Evolutionary conservation across 2,113 vertebrate species (phyloP), one percentile per base, ranked within the genome.

Genomic region (Synodontis membranacea): DNA sequence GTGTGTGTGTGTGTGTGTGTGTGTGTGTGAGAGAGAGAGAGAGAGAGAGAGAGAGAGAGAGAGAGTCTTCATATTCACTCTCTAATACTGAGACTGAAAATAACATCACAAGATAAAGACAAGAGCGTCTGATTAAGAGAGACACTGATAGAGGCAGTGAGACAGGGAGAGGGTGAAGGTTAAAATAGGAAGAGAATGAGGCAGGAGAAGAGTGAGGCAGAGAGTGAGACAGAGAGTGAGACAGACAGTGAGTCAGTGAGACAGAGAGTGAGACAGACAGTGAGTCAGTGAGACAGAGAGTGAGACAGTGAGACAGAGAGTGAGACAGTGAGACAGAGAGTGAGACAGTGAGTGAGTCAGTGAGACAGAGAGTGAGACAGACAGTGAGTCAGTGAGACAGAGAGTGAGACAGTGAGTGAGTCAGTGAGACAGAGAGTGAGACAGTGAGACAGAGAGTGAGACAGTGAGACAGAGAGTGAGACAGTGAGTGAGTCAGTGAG

Each of bases 21-120:
- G 15, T 34, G 46, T 78, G 75, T 78, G 46, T 78, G 75, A 34
- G 75, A 31, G 74, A 15, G 74, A n/a, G n/a, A n/a, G n/a, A n/a
- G n/a, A n/a, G n/a, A n/a, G n/a, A n/a, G n/a, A n/a, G n/a, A n/a
- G n/a, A n/a, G n/a, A n/a, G n/a, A n/a, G 75, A 34, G 75, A 31
- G 74, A 15, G 74, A 76, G 44, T 15, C 48, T 52, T 34, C 75
- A 78, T 48, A 10, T 78, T 52, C 46, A 34, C 48, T 52, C 46
- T 78, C 48, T 78, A 48, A 78, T 78, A 52, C 75, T 52, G n/a
- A 52, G 48, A 10, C 46, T 78, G 48, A 78, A 78, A 78, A 78
- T 78, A 78, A 52, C 75, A 50, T 48, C 42, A 78, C 6, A 52
- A 34, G 75, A 78, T 78, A 52, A 34, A 31, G 48, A 78, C 0